A percentile compares a stretch with the other conserved stretches of the same genome.
These are phyloP conservation scores for Zaprionus vittiger DNA, from an alignment of 1,140 invertebrate species.

Conservation along the genomic window DNA sequence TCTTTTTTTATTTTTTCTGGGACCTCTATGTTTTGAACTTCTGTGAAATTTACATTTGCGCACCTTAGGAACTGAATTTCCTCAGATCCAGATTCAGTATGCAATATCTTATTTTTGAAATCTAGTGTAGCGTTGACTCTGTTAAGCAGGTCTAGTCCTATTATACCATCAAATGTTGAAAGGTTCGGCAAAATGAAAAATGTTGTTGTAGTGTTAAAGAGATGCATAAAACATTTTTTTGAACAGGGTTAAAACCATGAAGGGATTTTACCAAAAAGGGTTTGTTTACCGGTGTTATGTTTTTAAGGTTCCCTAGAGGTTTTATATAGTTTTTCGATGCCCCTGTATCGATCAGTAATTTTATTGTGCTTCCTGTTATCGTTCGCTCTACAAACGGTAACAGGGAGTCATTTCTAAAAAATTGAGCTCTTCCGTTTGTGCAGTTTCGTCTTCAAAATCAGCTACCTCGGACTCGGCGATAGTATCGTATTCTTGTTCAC, in stretches of 20 bases:
- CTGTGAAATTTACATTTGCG: not conserved
- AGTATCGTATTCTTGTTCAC: conserved; percentile 6
- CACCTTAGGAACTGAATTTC: not conserved
- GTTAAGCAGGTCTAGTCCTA: conserved; percentile 7
- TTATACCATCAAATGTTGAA: conserved; percentile 8
- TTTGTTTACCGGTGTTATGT: conserved; percentile 3
- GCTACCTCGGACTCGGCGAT: not conserved
- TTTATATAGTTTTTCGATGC: not conserved
- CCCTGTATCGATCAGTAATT: conserved; percentile 1
- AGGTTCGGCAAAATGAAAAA: not conserved
- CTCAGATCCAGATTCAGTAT: conserved; percentile 11
- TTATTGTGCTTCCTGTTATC: not conserved
- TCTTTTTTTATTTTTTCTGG: not conserved
- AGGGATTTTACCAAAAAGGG: not conserved
- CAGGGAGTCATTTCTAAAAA: conserved; percentile 1
- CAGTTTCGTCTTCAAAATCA: not conserved
- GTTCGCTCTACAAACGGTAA: conserved; percentile 1
- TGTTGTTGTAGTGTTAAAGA: not conserved
- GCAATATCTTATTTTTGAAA: conserved; percentile 13
- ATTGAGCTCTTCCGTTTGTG: not conserved
- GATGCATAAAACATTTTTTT: not conserved
- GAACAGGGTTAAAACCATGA: not conserved
- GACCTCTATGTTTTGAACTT: not conserved
- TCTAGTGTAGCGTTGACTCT: conserved; percentile 8
- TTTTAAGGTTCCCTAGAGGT: not conserved